Base-by-base conservation (phyloP, 1,140 invertebrate genomes). In the Nymphalis io region DNA sequence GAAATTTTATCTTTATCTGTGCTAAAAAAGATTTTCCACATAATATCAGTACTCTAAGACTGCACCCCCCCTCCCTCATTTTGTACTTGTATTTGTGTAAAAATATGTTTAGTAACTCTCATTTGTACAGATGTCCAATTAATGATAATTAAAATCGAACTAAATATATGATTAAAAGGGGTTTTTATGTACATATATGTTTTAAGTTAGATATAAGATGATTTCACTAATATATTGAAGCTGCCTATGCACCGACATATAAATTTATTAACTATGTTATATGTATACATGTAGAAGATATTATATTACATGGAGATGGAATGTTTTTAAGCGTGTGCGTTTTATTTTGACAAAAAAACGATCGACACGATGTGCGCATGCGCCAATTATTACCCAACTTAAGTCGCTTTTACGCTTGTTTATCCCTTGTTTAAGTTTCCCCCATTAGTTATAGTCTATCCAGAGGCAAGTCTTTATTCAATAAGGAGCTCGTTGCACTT, bases 281-380 rank as follows among this genome's bases (percentile, higher is more conserved):
- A 42, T 42, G 16, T 48, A 8, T 48, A 44, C 18, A 48, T 0
- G 3, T 48, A 20, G 1, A 48, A 8, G 12, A 53, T 53, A 21
- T 53, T 21, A 21, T 13, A 12, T 11, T 53, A 53, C 20, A 21
- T 53, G 10, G 11, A 21, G 11, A n/a, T 53, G 20, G 10, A 21
- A 21, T 8, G 0, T 20, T 20, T 53, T 13, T 3, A 53, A 53
- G 48, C 48, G 20, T 23, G 44, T 46, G 44, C 20, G 20, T 21
- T 48, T 16, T 48, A 10, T 21, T n/a, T 16, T 40, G n/a, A 64
- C 15, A 64, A 64, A n/a, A n/a, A 64, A 38, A 51, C 33, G 44
- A 53, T 18, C 48, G 62, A 55, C 23, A 51, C 38, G 16, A 15
- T 18, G 1, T 64, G 62, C 62, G 62, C 62, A 64, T 64, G 62